A percentile compares a stretch with the other conserved stretches of the same genome.
Evolutionary conservation across 2,113 vertebrate genomes (phyloP).

Genomic region (Peromyscus californicus): DNA sequence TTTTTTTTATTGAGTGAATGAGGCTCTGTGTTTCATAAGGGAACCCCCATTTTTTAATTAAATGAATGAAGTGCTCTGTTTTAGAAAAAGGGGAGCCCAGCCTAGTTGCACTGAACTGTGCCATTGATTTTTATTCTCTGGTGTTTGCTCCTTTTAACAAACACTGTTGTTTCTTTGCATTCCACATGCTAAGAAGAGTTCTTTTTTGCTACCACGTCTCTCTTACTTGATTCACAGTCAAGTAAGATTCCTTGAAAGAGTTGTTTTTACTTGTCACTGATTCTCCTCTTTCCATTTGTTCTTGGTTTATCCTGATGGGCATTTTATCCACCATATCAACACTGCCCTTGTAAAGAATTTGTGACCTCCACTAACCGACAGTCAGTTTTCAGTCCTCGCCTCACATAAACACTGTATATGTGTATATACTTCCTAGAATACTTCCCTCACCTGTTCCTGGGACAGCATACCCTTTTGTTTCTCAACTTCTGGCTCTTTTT

Average conservation of each 20-base stretch:
- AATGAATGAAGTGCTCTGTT: slow-evolving; percentile 41
- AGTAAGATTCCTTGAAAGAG: slow-evolving; percentile 18
- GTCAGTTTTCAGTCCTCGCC: not conserved
- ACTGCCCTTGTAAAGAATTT: not conserved
- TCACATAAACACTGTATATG: not conserved
- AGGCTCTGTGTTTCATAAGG: not conserved
- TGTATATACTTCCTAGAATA: not conserved
- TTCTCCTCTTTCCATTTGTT: not conserved
- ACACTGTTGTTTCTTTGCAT: not conserved
- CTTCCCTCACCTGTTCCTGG: not conserved
- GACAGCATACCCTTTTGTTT: not conserved
- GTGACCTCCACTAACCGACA: not conserved
- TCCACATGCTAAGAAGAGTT: slow-evolving; percentile 42
- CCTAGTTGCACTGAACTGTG: not conserved
- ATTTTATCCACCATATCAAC: not conserved
- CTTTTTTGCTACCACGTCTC: not conserved
- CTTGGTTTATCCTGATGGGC: not conserved
- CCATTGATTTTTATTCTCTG: not conserved
- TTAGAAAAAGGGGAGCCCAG: not conserved
- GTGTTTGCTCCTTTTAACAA: slow-evolving; percentile 23
- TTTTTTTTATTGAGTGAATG: slow-evolving; percentile 28
- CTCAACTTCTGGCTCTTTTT: not conserved
- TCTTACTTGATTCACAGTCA: too few relatives aligned
- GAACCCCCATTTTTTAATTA: not conserved
- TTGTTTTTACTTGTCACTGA: not conserved